Conservation (phyloP, 2,113 vertebrate genomes). For the Halcyon malimbica region DNA sequence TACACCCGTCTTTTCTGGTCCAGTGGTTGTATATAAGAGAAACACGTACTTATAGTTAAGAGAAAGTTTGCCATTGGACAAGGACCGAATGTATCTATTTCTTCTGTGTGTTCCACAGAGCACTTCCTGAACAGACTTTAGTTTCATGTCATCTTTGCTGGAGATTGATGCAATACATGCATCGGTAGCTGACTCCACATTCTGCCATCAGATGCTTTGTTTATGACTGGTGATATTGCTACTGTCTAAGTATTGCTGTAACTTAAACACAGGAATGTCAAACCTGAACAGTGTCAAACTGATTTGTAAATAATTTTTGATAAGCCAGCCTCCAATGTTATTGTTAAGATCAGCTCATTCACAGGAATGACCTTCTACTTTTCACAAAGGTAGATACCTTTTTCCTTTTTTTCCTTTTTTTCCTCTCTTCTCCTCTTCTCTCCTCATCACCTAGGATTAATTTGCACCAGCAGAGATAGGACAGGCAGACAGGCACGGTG, state of each 20-base stretch:
- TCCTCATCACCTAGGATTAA: background rate
- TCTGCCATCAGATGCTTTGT: background rate
- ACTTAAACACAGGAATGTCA: slow-evolving; percentile 4
- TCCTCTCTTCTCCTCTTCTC: background rate
- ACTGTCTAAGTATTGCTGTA: background rate
- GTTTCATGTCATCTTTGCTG: slow-evolving; percentile 9
- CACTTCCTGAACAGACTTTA: background rate
- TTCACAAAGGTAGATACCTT: background rate
- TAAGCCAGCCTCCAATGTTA: background rate
- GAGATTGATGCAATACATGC: background rate
- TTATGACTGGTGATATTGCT: background rate
- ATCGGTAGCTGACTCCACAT: background rate
- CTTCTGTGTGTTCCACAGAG: background rate
- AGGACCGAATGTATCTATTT: background rate
- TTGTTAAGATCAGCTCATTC: background rate
- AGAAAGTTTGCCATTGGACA: background rate
- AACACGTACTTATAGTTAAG: background rate
- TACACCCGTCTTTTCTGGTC: background rate
- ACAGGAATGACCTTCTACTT: background rate
- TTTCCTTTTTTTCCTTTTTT: background rate
- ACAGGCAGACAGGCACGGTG: background rate
- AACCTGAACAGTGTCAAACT: background rate
- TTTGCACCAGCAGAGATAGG: background rate
- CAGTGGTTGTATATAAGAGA: background rate
- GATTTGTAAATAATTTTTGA: background rate